Base-by-base conservation (phyloP, 2,888 invertebrate species). In the Acrocyrtus sp. region DNA sequence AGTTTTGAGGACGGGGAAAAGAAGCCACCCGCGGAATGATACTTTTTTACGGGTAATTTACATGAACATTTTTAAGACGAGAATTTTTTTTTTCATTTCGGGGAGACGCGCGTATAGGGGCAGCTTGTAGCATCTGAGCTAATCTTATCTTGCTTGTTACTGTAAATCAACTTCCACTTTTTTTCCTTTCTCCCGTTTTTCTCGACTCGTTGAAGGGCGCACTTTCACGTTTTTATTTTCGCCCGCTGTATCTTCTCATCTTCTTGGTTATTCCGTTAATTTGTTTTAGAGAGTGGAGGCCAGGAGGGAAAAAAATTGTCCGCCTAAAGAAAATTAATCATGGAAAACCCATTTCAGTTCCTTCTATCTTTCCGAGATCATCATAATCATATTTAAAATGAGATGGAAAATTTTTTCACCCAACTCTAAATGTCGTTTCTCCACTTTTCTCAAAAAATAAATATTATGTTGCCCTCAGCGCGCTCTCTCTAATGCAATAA, bases 181-280 rank as follows among this genome's bases (percentile, higher is more conserved):
- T 34, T 50, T 17, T 57, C 19, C 27, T 67, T 12, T 29, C 56
- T 39, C 21, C 10, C 39, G 34, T 56, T 29, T 34, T 19, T 53
- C 53, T 27, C 22, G 15, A n/a, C n/a, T n/a, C n/a, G 34, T 34
- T 8, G 12, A 34, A 8, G 34, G 34, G 34, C 34, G n/a, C 12
- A 34, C 51, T 48, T 68, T 60, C 26, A 29, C 43, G 17, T 50
- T 48, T 8, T 41, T 48, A n/a, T 45, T 24, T 65, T 12, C 67
- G 24, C 48, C 5, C 45, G 67, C 43, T 72, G 61, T 73, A 54
- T 68, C 53, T 53, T 50, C 47, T 67, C 60, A 45, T 61, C 53
- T 58, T 62, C 62, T 61, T 51, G 63, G 57, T 48, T 60, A 57
- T 69, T 70, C 60, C 54, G 74, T 74, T 74, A 74, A 74, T 74